phyloP scores from a whole-genome alignment of 2,888 invertebrate genomes.

The Macrophya alboannulata region DNA sequence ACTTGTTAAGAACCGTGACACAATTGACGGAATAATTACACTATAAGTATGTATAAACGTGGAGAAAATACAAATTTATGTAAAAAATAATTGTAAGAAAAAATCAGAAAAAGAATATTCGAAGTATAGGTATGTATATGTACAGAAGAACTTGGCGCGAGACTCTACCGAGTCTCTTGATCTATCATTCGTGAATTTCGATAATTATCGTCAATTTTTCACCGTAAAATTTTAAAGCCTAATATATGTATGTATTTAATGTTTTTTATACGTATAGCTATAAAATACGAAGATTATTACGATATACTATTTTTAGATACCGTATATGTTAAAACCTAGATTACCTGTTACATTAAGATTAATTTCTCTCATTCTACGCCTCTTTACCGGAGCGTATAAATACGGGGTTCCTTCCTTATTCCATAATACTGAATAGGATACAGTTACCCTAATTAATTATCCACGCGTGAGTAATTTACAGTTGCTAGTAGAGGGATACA shows the following conservation, averaged over 20 bases:
- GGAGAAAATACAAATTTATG: background rate
- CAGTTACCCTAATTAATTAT: conserved; percentile 41
- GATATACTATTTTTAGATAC: background rate
- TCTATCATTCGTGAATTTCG: background rate
- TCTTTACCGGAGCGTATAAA: conserved; percentile 6
- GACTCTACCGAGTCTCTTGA: no score
- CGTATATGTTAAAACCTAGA: background rate
- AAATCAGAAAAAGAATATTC: background rate
- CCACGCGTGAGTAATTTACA: conserved; percentile 41
- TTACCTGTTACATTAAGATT: background rate
- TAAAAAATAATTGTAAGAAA: background rate
- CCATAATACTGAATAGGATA: conserved; percentile 10
- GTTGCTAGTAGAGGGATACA: background rate
- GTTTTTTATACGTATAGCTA: background rate
- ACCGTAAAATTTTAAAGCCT: background rate
- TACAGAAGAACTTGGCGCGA: no score
- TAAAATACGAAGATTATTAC: background rate
- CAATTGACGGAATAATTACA: conserved; percentile 26
- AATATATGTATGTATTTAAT: background rate
- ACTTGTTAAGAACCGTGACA: conserved; percentile 32
- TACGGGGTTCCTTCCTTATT: conserved; percentile 14
- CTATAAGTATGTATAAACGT: background rate
- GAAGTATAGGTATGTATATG: no score
- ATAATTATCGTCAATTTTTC: background rate
- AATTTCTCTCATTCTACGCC: background rate